Percentiles rank a stretch among this genome's conserved stretches.
phyloP scores from a whole-genome alignment of 2,888 invertebrate genomes.

The Himalopsyche kuldschensis region DNA sequence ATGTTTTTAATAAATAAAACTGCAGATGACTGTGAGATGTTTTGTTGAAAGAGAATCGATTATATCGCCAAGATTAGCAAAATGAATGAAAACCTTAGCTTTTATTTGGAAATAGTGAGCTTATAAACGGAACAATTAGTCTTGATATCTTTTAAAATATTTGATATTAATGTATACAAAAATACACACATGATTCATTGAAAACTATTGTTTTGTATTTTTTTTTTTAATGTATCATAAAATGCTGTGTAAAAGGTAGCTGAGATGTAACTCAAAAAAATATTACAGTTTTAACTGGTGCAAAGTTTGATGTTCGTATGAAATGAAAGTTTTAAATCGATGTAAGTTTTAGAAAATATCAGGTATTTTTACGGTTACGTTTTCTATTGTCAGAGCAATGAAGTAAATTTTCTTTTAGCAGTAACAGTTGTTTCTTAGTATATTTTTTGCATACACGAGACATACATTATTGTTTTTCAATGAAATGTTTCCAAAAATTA shows the following conservation, averaged over 20 bases:
- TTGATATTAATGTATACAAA: too few relatives aligned
- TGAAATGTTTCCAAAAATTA: neutral
- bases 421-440: neutral
- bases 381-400: neutral
- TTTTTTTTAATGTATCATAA: too few relatives aligned
- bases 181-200: too few relatives aligned
- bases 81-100: too few relatives aligned
- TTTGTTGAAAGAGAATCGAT: too few relatives aligned
- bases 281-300: neutral
- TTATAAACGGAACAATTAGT: too few relatives aligned
- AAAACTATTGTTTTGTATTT: too few relatives aligned
- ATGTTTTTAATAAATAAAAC: too few relatives aligned
- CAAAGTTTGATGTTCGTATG: neutral
- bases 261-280: neutral
- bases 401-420: neutral
- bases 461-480: neutral
- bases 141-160: too few relatives aligned
- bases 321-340: neutral
- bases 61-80: too few relatives aligned
- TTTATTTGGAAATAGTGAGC: too few relatives aligned
- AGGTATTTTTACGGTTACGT: neutral
- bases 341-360: neutral
- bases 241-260: neutral
- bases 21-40: too few relatives aligned
- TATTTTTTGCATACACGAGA: neutral